Percentiles rank a stretch among this genome's conserved stretches.
phyloP scores from a whole-genome alignment of 2,797 vertebrate genomes.

The Myripristis murdjan region DNA sequence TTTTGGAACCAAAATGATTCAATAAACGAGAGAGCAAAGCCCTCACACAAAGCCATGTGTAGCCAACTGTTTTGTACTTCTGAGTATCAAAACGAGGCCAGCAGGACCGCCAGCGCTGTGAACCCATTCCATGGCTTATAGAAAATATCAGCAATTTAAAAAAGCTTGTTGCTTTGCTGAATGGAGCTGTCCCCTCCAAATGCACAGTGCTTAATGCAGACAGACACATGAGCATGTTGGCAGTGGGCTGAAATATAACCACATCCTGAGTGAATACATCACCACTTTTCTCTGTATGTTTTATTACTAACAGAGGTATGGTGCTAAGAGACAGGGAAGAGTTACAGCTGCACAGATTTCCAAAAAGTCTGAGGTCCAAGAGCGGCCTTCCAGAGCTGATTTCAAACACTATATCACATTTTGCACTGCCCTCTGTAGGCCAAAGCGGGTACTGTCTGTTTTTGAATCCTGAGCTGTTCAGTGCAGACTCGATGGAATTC shows the following conservation, averaged over 20 bases:
- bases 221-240: not conserved
- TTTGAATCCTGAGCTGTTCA: not conserved
- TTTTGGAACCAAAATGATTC: constrained; percentile 42
- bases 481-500: not conserved
- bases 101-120: constrained; percentile 19
- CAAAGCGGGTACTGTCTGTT: not conserved
- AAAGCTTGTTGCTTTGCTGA: constrained; percentile 26
- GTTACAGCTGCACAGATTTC: too few relatives aligned
- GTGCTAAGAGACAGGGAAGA: not conserved
- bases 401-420: not conserved
- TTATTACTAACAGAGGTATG: not conserved
- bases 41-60: constrained; percentile 31
- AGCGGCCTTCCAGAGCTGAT: not conserved
- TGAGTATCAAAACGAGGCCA: constrained; percentile 42
- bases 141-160: constrained; percentile 18
- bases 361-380: too few relatives aligned
- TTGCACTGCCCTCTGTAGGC: constrained; percentile 4
- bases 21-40: constrained; percentile 43
- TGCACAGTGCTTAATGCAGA: not conserved
- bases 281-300: not conserved
- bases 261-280: too few relatives aligned
- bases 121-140: constrained; percentile 18
- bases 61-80: constrained; percentile 56
- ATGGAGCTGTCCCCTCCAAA: constrained; percentile 4
- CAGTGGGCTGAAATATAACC: not conserved